Evolutionary conservation across 2,797 vertebrate species (phyloP), one percentile per base, ranked within the genome.

Genomic region (Typhlichthys subterraneus): DNA sequence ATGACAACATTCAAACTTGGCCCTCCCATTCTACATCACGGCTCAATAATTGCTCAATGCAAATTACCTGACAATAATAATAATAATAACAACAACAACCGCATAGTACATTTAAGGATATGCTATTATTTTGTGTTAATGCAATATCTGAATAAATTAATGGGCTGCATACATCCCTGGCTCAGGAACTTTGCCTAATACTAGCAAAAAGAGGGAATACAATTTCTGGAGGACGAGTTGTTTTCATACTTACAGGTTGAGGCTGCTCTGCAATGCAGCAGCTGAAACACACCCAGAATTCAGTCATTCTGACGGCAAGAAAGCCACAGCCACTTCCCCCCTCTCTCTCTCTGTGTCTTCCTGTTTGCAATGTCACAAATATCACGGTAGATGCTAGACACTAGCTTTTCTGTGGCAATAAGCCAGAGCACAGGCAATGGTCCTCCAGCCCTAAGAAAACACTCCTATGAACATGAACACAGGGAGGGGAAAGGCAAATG

Each of bases 221-320:
- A 53, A 7, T 53, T 23, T 29, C n/a, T 19, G 52, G 13, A 29
- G 3, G 12, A 19, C 31, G 9, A 13, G 53, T 63, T 33, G 7
- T 57, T 55, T 51, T 67, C 45, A 61, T 72, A 94, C 95, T 91
- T 81, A 96, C 96, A 62, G 94, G 93, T 57, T 95, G 95, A 8
- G 95, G 94, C 85, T 96, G 94, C 80, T 95, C 95, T 63, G 94
- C 94, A 78, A 94, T 93, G 85, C 96, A 96, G 92, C 96, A 96
- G 65, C 93, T 96, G 83, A 96, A 96, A 85, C 96, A 97, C 85
- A 96, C 92, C 91, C 95, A 93, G 89, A 96, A 95, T 80, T 96
- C 95, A 54, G 94, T 95, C 95, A 97, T 96, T 77, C 87, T 89
- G 85, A 86, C 81, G 84, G 66, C 12, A 71, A 80, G 85, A 77